Conservation (phyloP, 2,113 vertebrate species). For the Etia nguti region DNA sequence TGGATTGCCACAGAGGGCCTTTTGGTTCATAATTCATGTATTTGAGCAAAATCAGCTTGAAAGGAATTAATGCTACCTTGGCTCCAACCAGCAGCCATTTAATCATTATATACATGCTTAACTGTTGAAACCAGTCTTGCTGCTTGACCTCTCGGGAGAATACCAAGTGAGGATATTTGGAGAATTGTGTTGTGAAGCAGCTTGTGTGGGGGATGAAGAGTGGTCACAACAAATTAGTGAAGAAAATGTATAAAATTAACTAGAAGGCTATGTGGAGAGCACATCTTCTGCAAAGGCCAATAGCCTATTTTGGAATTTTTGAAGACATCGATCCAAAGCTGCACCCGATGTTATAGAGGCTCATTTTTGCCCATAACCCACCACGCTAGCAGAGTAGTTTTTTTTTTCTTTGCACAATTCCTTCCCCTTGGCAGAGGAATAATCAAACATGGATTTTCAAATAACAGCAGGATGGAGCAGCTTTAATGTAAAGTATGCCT, state of each 20-base stretch:
- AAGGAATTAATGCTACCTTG: constrained; percentile 5
- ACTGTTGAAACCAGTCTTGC: neutral
- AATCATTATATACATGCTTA: constrained; percentile 28
- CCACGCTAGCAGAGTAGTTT: no score
- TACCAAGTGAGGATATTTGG: neutral
- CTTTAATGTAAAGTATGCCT: neutral
- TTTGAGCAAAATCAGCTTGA: constrained; percentile 31
- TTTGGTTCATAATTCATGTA: constrained; percentile 49
- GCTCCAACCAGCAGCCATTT: constrained; percentile 15
- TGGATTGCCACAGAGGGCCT: constrained; percentile 3
- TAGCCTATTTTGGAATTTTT: neutral
- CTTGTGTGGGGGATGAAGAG: neutral
- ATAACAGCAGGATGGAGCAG: neutral
- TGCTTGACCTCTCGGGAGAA: neutral
- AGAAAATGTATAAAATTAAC: neutral
- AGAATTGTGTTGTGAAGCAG: neutral
- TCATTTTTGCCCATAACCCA: neutral
- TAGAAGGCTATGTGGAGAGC: neutral
- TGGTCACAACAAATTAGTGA: neutral
- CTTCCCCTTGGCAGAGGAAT: neutral
- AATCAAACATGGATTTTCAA: neutral
- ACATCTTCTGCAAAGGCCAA: neutral
- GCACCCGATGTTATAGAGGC: neutral
- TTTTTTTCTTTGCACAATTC: neutral
- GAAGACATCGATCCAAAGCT: neutral